Evolutionary conservation across 2,888 invertebrate species (phyloP).

Genomic region (Mechanitis mazaeus): DNA sequence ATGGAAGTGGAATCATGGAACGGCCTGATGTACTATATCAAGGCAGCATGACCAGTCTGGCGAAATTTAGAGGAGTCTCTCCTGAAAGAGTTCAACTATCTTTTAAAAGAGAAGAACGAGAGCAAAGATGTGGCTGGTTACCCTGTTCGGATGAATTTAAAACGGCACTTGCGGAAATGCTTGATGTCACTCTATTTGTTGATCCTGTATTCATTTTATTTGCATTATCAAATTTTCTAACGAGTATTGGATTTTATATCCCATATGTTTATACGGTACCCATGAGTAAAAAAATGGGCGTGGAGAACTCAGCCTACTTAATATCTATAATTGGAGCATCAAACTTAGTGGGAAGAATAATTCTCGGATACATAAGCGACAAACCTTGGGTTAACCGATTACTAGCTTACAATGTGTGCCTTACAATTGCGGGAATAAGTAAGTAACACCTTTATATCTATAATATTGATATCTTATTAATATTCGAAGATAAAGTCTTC

Average conservation of each 20-base stretch:
- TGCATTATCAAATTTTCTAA: slow-evolving; percentile 94
- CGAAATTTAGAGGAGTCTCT: slow-evolving; percentile 67
- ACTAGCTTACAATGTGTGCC: slow-evolving; percentile 90
- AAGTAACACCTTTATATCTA: slow-evolving; percentile 53
- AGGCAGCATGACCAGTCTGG: slow-evolving; percentile 80
- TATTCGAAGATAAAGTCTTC: background rate
- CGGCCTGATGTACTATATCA: slow-evolving; percentile 93
- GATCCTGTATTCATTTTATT: slow-evolving; percentile 94
- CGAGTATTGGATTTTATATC: slow-evolving; percentile 95
- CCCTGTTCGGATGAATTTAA: slow-evolving; percentile 83
- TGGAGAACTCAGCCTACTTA: slow-evolving; percentile 81
- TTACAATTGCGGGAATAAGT: slow-evolving; percentile 92
- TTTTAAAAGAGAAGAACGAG: slow-evolving; percentile 57
- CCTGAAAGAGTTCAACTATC: slow-evolving; percentile 57
- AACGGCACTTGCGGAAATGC: slow-evolving; percentile 86
- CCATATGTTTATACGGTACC: slow-evolving; percentile 92
- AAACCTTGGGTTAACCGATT: slow-evolving; percentile 94
- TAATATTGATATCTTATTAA: background rate
- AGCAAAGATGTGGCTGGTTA: slow-evolving; percentile 75
- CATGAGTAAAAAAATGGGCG: slow-evolving; percentile 80
- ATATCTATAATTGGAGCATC: slow-evolving; percentile 90
- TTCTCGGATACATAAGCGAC: slow-evolving; percentile 91
- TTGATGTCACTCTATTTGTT: slow-evolving; percentile 88
- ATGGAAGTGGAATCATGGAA: slow-evolving; percentile 86
- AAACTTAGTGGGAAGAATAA: slow-evolving; percentile 92